phyloP scores from a whole-genome alignment of 1,140 invertebrate genomes.

The Drosophila yakuba region DNA sequence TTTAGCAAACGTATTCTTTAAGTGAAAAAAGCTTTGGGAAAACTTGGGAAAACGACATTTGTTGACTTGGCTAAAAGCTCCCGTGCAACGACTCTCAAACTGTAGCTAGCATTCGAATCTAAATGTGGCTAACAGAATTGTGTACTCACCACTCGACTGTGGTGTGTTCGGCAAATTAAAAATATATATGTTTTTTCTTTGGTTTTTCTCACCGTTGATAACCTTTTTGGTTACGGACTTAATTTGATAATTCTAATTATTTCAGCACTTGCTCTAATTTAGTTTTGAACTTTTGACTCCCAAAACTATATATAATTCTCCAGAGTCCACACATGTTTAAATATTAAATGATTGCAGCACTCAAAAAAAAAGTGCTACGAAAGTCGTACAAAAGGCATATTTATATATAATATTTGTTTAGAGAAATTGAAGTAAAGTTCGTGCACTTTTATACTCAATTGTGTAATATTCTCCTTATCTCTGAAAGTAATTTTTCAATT shows the following conservation, averaged over 20 bases:
- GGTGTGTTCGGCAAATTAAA: conserved; percentile 15
- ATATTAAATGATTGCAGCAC: conserved; percentile 7
- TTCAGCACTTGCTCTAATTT: conserved; percentile 38
- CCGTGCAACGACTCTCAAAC: conserved; percentile 9
- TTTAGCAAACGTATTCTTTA: too few species aligned
- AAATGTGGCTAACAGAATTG: conserved; percentile 13
- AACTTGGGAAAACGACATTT: conserved; percentile 18
- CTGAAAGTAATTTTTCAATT: too few species aligned
- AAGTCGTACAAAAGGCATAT: too few species aligned
- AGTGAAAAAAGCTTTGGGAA: neutral
- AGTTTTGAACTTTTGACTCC: conserved; percentile 24
- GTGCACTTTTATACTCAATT: too few species aligned
- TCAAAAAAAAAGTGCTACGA: neutral
- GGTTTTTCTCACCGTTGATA: conserved; percentile 7
- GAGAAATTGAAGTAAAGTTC: too few species aligned
- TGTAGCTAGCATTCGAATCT: conserved; percentile 19
- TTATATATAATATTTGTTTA: too few species aligned
- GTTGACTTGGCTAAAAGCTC: conserved; percentile 72
- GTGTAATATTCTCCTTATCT: too few species aligned
- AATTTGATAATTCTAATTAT: conserved; percentile 10
- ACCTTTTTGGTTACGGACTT: conserved; percentile 2
- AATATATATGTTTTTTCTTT: neutral
- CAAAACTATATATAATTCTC: conserved; percentile 2
- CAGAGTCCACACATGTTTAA: conserved; percentile 2
- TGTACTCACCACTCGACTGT: conserved; percentile 7